Percentiles rank a stretch among this genome's conserved stretches.
phyloP scores from a whole-genome alignment of 2,113 vertebrate species.

The Ophiodon elongatus region DNA sequence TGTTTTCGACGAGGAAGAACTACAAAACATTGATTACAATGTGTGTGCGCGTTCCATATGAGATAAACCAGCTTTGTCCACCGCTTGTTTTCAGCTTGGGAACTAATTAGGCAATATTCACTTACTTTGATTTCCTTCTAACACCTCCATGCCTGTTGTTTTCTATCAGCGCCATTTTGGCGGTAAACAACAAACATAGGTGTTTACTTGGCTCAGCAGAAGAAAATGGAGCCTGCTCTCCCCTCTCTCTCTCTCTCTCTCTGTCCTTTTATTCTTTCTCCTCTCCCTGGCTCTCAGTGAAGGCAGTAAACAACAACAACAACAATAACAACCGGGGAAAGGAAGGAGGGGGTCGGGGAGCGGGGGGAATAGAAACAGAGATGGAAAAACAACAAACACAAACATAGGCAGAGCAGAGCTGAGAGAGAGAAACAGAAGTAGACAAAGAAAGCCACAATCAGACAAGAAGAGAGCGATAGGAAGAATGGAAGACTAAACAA shows the following conservation, averaged over 20 bases:
- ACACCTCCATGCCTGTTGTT: conserved; percentile 45
- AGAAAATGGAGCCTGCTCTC: conserved; percentile 75
- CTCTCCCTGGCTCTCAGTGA: conserved; percentile 59
- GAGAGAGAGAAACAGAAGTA: conserved; percentile 64
- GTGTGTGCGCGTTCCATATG: neutral
- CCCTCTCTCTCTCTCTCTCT: conserved; percentile 32
- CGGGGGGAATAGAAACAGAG: conserved; percentile 63
- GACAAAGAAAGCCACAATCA: conserved; percentile 68
- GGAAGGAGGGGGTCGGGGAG: conserved; percentile 56
- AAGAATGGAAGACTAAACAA: conserved; percentile 47
- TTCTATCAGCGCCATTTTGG: conserved; percentile 71
- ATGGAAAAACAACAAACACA: conserved; percentile 61
- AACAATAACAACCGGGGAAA: conserved; percentile 72
- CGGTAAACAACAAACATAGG: conserved; percentile 77
- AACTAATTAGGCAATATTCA: conserved; percentile 35
- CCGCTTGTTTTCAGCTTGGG: conserved; percentile 41
- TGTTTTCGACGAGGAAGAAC: neutral
- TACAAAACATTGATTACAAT: conserved; percentile 10
- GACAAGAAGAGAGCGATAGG: conserved; percentile 47
- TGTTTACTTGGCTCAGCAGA: conserved; percentile 71
- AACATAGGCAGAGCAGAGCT: conserved; percentile 48
- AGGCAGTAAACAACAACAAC: conserved; percentile 84
- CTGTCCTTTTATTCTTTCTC: conserved; percentile 59
- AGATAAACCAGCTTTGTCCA: conserved; percentile 43
- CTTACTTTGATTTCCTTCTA: conserved; percentile 53